A percentile compares a stretch with the other conserved stretches of the same genome.
These are phyloP conservation scores for Archilochus colubris DNA, from an alignment of 2,113 vertebrate species.

Conservation along the genomic window DNA sequence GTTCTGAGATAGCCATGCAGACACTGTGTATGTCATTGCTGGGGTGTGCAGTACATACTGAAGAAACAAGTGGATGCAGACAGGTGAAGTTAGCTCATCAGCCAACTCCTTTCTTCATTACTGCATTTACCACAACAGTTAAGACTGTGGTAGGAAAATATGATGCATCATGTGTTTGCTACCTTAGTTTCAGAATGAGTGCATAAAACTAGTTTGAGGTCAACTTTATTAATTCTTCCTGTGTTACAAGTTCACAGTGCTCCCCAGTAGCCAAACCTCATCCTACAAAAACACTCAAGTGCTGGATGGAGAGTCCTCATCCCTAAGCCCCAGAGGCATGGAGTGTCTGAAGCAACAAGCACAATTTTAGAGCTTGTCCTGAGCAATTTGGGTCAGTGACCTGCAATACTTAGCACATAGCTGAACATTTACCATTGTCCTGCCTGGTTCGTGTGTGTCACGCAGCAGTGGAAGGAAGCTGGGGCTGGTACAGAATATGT, in stretches of 20 bases:
- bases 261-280: not conserved
- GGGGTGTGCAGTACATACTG: not conserved
- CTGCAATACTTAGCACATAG: not conserved
- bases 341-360: accelerated
- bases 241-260: not conserved
- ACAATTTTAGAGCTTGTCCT: accelerated
- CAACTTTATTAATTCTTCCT: constrained; percentile 1
- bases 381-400: not conserved
- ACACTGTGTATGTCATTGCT: not conserved
- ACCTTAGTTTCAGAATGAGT: constrained; percentile 25
- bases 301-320: not conserved
- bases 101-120: not conserved
- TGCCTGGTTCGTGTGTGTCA: not conserved
- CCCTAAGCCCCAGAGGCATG: not conserved
- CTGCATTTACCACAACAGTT: constrained; percentile 5
- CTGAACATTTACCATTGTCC: not conserved
- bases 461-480: not conserved
- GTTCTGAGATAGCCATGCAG: not conserved
- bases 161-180: not conserved
- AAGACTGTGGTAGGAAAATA: constrained; percentile 46
- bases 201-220: not conserved
- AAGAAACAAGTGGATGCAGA: not conserved
- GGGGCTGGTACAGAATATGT: not conserved
- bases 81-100: not conserved
- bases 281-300: not conserved